Conservation (phyloP, 2,888 invertebrate genomes). For the Acleris sparsana region DNA sequence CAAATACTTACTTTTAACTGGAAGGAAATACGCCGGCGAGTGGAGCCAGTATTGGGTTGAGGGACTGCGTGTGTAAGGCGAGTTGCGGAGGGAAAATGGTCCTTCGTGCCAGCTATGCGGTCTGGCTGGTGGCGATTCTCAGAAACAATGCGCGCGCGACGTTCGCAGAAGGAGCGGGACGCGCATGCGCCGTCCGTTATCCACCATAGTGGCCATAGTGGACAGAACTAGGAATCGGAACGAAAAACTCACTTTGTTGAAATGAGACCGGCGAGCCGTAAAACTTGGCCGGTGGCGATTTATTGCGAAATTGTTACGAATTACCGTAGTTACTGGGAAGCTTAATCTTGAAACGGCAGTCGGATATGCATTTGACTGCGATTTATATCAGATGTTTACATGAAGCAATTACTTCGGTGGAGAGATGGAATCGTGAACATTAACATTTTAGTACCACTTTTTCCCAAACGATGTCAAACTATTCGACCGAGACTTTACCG, state of each 20-base stretch:
- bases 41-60: constrained; percentile 51
- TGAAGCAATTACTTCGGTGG: constrained; percentile 1
- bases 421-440: not conserved
- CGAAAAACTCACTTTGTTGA: constrained; percentile 77
- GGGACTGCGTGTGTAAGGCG: constrained; percentile 64
- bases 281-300: constrained; percentile 60
- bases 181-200: constrained; percentile 67
- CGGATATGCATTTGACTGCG: constrained; percentile 22
- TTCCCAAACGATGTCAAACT: not conserved
- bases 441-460: not conserved
- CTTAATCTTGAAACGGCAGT: constrained; percentile 23
- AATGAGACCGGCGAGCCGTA: constrained; percentile 68
- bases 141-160: constrained; percentile 76
- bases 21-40: constrained; percentile 62
- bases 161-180: constrained; percentile 78
- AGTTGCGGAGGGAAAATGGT: constrained; percentile 57
- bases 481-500: not conserved
- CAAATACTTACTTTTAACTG: constrained; percentile 56
- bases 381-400: constrained; percentile 16
- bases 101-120: constrained; percentile 67
- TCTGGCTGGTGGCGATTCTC: constrained; percentile 68
- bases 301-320: constrained; percentile 74
- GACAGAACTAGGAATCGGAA: constrained; percentile 73
- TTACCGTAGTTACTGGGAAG: constrained; percentile 64
- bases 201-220: constrained; percentile 58